These are phyloP conservation scores for Platyura marginata DNA, from an alignment of 1,140 invertebrate species.

Conservation along the genomic window DNA sequence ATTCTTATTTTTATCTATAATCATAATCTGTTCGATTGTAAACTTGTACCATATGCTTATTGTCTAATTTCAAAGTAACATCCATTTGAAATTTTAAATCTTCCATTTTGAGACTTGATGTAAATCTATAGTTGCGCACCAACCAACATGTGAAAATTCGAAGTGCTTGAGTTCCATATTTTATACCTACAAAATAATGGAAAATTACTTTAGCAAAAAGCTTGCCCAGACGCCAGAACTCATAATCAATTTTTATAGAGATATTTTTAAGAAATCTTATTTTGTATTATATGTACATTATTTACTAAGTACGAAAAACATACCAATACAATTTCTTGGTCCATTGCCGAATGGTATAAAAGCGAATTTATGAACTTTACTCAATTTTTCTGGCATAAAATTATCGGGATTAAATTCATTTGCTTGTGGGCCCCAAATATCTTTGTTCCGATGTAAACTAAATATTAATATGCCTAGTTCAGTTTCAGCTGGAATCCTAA, in stretches of 20 bases:
- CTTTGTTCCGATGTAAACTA: constrained; percentile 15
- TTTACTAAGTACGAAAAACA: too few relatives aligned
- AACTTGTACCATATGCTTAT: neutral
- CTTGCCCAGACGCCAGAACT: neutral
- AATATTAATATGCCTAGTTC: constrained; percentile 13
- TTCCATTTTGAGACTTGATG: neutral
- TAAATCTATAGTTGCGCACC: neutral
- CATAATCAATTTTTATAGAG: too few relatives aligned
- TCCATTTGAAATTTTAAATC: neutral
- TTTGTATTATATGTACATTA: too few relatives aligned
- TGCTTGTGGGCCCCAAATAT: constrained; percentile 27
- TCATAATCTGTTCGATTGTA: too few relatives aligned
- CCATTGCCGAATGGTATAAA: constrained; percentile 37
- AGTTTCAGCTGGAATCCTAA: constrained; percentile 10
- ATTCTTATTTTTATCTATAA: too few relatives aligned
- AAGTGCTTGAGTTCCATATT: neutral
- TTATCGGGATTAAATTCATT: constrained; percentile 37
- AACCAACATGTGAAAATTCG: neutral
- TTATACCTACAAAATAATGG: neutral
- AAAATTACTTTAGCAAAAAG: neutral
- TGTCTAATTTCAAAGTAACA: neutral
- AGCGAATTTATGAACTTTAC: constrained; percentile 20
- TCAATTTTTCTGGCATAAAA: constrained; percentile 26
- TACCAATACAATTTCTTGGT: constrained; percentile 33
- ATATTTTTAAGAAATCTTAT: too few relatives aligned